Evolutionary conservation across 1,140 invertebrate species (phyloP).

Genomic region (Palaemon carinicauda): DNA sequence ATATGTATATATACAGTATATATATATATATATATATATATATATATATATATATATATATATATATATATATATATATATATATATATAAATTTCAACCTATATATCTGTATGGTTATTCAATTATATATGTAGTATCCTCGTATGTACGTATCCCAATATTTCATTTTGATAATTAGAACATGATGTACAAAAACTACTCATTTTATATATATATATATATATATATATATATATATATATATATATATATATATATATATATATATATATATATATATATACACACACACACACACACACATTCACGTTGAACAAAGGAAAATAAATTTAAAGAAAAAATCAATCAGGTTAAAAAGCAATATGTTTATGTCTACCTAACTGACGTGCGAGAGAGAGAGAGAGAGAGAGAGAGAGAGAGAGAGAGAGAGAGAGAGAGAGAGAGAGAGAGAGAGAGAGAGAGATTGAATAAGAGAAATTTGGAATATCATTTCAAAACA

Average conservation of each 20-base stretch:
- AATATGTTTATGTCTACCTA: background rate
- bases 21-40: no score
- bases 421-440: background rate
- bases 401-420: background rate
- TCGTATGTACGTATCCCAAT: no score
- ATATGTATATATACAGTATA: no score
- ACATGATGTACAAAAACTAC: no score
- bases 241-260: conserved; percentile 9
- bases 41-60: no score
- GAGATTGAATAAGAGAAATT: no score
- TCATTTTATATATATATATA: background rate
- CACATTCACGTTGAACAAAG: background rate
- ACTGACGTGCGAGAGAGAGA: background rate
- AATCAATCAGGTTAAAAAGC: background rate
- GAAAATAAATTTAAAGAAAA: background rate
- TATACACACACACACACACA: background rate
- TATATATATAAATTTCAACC: no score
- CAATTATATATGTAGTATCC: no score
- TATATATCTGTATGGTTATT: no score
- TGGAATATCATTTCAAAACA: no score
- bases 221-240: background rate
- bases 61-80: no score
- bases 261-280: background rate
- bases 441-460: background rate
- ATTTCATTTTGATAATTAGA: no score